phyloP scores from a whole-genome alignment of 2,113 vertebrate species.

The Festucalex cinctus region DNA sequence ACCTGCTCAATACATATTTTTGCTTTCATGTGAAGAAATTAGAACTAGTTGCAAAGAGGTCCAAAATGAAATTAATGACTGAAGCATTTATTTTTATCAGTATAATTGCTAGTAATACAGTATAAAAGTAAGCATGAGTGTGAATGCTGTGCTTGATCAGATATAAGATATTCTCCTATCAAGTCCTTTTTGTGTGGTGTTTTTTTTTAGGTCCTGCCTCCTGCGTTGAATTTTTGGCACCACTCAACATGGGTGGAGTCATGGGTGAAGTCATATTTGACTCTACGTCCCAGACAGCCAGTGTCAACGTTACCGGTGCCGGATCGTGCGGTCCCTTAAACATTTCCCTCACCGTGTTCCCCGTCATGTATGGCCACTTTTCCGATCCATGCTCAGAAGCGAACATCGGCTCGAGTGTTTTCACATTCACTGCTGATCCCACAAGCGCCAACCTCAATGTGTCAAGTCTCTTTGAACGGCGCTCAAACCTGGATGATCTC shows the following conservation, averaged over 20 bases:
- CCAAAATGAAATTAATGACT: too few relatives aligned
- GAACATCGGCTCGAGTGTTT: constrained; percentile 60
- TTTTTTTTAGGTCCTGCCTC: constrained; percentile 52
- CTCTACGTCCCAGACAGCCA: constrained; percentile 38
- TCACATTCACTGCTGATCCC: constrained; percentile 37
- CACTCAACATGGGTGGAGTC: constrained; percentile 75
- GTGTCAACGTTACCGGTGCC: constrained; percentile 53
- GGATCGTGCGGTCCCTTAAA: constrained; percentile 50
- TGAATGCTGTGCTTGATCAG: background rate
- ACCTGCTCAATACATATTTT: background rate
- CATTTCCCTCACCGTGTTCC: constrained; percentile 68
- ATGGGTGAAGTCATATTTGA: constrained; percentile 72
- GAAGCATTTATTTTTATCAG: too few relatives aligned
- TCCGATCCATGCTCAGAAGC: constrained; percentile 62
- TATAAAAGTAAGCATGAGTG: background rate
- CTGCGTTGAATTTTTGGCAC: constrained; percentile 54
- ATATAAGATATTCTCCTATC: background rate
- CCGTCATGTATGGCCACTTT: constrained; percentile 72
- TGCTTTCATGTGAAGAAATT: background rate
- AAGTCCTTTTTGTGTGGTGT: background rate
- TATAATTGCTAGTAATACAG: too few relatives aligned
- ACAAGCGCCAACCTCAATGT: constrained; percentile 19
- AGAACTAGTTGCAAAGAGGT: too few relatives aligned
- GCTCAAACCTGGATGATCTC: constrained; percentile 59
- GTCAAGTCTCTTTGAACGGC: constrained; percentile 39